Percentiles rank a stretch among this genome's conserved stretches.
These are phyloP conservation scores for Neosilurus mollespiculum DNA, from an alignment of 2,797 vertebrate species.

Conservation along the genomic window DNA sequence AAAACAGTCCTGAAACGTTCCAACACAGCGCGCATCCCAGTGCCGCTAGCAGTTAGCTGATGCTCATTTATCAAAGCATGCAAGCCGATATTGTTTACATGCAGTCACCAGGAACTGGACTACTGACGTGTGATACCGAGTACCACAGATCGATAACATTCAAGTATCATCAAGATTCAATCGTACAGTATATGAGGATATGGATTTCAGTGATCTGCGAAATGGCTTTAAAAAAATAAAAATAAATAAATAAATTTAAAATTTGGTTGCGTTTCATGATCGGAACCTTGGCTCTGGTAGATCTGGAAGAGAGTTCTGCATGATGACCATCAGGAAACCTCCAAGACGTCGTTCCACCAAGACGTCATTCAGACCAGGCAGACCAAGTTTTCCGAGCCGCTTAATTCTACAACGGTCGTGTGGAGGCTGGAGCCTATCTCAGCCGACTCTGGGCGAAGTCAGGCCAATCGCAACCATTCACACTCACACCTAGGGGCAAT, in stretches of 20 bases:
- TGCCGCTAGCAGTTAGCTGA: not conserved
- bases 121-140: not conserved
- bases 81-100: constrained; percentile 33
- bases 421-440: too few relatives aligned
- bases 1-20: constrained; percentile 12
- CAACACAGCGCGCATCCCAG: not conserved
- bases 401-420: too few relatives aligned
- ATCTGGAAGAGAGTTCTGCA: not conserved
- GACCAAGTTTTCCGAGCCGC: too few relatives aligned
- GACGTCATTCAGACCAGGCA: too few relatives aligned
- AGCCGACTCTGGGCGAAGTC: too few relatives aligned
- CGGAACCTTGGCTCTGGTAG: not conserved
- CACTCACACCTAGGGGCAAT: too few relatives aligned
- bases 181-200: constrained; percentile 30
- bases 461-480: too few relatives aligned
- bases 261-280: not conserved
- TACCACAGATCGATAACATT: constrained; percentile 34
- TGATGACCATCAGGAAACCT: not conserved
- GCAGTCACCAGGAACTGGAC: constrained; percentile 41
- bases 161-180: constrained; percentile 39
- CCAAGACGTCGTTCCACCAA: not conserved
- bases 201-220: constrained; percentile 7
- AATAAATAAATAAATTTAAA: too few relatives aligned
- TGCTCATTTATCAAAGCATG: constrained; percentile 20
- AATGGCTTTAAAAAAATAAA: not conserved